Percentiles rank a stretch among this genome's conserved stretches.
Conservation (phyloP, 2,797 vertebrate genomes). For the Pitangus sulphuratus region DNA sequence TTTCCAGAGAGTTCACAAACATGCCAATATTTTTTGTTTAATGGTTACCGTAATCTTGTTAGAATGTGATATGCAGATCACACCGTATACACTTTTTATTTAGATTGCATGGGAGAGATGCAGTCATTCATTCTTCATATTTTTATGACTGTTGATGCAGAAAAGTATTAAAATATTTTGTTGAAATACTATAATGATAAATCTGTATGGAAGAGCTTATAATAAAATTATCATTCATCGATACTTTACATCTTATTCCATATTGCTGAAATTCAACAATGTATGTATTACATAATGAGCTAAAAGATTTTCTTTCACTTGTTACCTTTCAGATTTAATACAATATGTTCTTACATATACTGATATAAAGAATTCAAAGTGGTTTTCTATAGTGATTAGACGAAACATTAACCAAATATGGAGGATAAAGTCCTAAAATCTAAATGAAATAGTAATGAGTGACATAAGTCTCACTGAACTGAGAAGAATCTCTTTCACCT, state of each 20-base stretch:
- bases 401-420: background rate
- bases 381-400: background rate
- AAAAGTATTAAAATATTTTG: constrained; percentile 9
- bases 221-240: constrained; percentile 46
- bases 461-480: background rate
- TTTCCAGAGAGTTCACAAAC: background rate
- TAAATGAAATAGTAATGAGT: background rate
- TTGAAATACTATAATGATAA: background rate
- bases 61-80: background rate
- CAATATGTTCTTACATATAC: background rate
- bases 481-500: background rate
- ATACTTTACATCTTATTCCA: constrained; percentile 22
- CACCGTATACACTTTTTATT: background rate
- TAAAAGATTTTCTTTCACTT: background rate
- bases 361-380: background rate
- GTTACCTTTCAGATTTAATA: background rate
- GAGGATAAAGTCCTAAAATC: background rate
- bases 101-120: background rate
- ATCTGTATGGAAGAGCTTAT: background rate
- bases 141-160: background rate
- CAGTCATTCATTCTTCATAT: background rate
- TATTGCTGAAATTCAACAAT: background rate
- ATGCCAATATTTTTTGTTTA: background rate
- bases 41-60: background rate
- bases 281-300: background rate